phyloP scores from a whole-genome alignment of 2,888 invertebrate species.

The Phrixothrix hirtus region DNA sequence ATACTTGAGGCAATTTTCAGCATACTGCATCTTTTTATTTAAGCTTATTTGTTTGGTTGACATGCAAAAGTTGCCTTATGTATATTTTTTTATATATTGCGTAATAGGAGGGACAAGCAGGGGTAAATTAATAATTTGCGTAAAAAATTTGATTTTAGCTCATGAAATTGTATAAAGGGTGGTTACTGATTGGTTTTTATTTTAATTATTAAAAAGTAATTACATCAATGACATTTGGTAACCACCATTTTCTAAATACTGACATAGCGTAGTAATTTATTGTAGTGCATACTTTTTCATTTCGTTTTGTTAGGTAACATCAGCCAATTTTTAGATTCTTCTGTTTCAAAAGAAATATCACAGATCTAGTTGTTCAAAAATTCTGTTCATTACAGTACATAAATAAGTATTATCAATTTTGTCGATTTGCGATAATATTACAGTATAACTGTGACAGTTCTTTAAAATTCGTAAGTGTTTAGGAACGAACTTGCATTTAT shows the following conservation, averaged over 20 bases:
- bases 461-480: slow-evolving; percentile 23
- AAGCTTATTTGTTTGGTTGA: slow-evolving; percentile 1
- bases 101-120: slow-evolving; percentile 16
- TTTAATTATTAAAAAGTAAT: slow-evolving; percentile 3
- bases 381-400: too few species aligned
- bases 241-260: slow-evolving; percentile 20
- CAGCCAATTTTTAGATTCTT: slow-evolving; percentile 22
- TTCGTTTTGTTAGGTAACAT: slow-evolving; percentile 18
- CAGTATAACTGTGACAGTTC: slow-evolving; percentile 17
- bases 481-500: slow-evolving; percentile 20
- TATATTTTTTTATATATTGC: slow-evolving; percentile 15
- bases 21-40: slow-evolving; percentile 1
- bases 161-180: slow-evolving; percentile 10
- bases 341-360: slow-evolving; percentile 18
- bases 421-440: neutral
- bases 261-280: slow-evolving; percentile 26
- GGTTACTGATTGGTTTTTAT: slow-evolving; percentile 10
- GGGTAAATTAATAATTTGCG: slow-evolving; percentile 7
- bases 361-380: slow-evolving; percentile 1
- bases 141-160: slow-evolving; percentile 4
- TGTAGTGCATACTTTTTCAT: slow-evolving; percentile 18
- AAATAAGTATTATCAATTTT: too few species aligned
- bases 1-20: slow-evolving; percentile 13
- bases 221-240: too few species aligned
- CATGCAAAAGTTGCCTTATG: slow-evolving; percentile 11